Base-by-base conservation (phyloP, 2,888 invertebrate genomes). In the Polyploca ridens region DNA sequence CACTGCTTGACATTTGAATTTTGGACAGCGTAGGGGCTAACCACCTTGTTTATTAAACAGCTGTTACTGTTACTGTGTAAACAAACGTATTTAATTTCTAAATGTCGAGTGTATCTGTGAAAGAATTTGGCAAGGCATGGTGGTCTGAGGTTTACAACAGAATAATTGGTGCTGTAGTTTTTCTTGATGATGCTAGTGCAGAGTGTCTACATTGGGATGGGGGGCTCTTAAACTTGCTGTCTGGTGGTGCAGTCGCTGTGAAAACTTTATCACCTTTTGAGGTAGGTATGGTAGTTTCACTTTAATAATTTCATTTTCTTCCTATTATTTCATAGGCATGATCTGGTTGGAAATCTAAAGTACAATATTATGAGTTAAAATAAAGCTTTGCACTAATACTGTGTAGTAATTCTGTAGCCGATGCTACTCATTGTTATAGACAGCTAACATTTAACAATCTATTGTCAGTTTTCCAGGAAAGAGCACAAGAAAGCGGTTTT, bases 131-230 rank as follows among this genome's bases (percentile, higher is more conserved):
- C 19, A 91, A 91, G 68, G 89, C 90, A 57, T 95, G 95, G 89
- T 96, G 96, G 96, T 86, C 91, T 35, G 95, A 95, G 75, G 93
- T 96, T 19, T 94, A 95, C 69, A 90, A 94, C 60, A 91, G 95
- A 77, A 95, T 96, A 58, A 94, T 94, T 63, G 95, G 95, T 74
- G 95, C 96, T 68, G 94, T 95, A 1, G 96, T 96, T 60, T 96
- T 95, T 76, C 85, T 96, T 58, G 96, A 96, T 77, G 94, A 95
- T 75, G 86, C 89, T 46, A 94, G 94, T 66, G 95, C 96, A 0
- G 96, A 96, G 81, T 95, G 96, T 78, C 84, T 96, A 58, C 96
- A 96, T 78, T 96, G 96, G 96, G 94, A 95, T 76, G 96, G 96
- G 2, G 96, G 96, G 0, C 89, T 95, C n/a, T 87, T 94, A 67